These are phyloP conservation scores for Mizuhopecten yessoensis DNA, from an alignment of 1,140 invertebrate genomes.

Conservation along the genomic window DNA sequence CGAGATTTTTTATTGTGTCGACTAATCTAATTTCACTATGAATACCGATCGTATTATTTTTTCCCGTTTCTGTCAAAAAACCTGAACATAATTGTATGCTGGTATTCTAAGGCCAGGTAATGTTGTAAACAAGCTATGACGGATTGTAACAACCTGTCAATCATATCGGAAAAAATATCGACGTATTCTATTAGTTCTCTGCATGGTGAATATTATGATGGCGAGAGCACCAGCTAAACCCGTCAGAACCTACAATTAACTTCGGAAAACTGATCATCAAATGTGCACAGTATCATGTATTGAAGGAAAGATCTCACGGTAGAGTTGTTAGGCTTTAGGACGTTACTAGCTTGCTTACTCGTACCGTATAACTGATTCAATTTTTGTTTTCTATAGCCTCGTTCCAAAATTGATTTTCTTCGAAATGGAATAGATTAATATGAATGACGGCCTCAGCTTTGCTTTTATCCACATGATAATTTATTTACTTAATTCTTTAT, in stretches of 20 bases:
- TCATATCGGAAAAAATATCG: neutral
- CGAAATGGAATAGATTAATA: too few relatives aligned
- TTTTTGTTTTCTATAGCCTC: too few relatives aligned
- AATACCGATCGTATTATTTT: neutral
- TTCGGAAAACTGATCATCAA: neutral
- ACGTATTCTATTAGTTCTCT: neutral
- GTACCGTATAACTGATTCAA: too few relatives aligned
- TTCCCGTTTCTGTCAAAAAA: neutral
- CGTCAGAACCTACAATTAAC: conserved; percentile 15
- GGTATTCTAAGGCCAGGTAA: neutral
- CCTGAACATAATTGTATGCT: neutral
- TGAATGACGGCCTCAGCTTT: too few relatives aligned
- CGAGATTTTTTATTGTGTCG: too few relatives aligned
- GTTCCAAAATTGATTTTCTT: too few relatives aligned
- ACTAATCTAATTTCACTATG: neutral
- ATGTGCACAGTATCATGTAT: neutral
- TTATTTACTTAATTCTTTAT: too few relatives aligned
- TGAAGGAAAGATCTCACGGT: neutral
- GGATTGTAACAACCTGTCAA: conserved; percentile 4
- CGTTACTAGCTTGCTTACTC: neutral
- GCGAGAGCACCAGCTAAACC: neutral
- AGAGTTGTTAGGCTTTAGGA: neutral
- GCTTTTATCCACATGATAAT: too few relatives aligned
- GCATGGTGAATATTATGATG: neutral
- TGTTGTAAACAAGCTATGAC: neutral